A percentile compares a stretch with the other conserved stretches of the same genome.
These are phyloP conservation scores for Xiphophorus maculatus DNA, from an alignment of 2,113 vertebrate species.

Conservation along the genomic window DNA sequence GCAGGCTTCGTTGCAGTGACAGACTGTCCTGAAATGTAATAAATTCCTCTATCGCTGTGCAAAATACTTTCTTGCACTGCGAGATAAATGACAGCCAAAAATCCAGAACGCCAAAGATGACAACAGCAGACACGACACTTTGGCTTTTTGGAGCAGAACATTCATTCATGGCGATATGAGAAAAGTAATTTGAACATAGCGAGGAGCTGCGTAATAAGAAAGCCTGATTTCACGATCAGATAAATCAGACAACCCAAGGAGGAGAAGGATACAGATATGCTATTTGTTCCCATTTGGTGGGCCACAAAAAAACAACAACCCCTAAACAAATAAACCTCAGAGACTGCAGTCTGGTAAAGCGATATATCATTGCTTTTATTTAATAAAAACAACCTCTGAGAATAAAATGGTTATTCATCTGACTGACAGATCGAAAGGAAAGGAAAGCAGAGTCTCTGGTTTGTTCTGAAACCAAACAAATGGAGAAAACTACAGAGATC, in stretches of 20 bases:
- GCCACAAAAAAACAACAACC: not conserved
- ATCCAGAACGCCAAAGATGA: constrained; percentile 34
- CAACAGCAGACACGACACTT: constrained; percentile 35
- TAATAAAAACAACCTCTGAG: constrained; percentile 50
- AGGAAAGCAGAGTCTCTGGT: constrained; percentile 7
- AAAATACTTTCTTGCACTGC: constrained; percentile 42
- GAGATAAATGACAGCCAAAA: constrained; percentile 46
- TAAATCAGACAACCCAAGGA: constrained; percentile 36
- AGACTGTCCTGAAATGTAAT: constrained; percentile 21
- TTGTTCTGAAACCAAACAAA: constrained; percentile 13
- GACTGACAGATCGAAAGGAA: not conserved
- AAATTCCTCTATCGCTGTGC: constrained; percentile 13
- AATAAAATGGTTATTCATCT: constrained; percentile 15
- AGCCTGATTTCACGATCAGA: constrained; percentile 39
- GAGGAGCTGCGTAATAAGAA: constrained; percentile 32
- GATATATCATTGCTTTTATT: constrained; percentile 53
- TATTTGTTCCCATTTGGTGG: constrained; percentile 55
- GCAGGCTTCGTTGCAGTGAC: constrained; percentile 1
- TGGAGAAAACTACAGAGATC: not conserved
- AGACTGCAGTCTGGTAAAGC: constrained; percentile 32
- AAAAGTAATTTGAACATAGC: constrained; percentile 42
- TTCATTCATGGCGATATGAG: constrained; percentile 42
- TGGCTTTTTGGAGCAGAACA: constrained; percentile 32
- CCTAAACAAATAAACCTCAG: constrained; percentile 43
- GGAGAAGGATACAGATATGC: constrained; percentile 33